Evolutionary conservation across 2,113 vertebrate species (phyloP).

Genomic region (Ondatra zibethicus): DNA sequence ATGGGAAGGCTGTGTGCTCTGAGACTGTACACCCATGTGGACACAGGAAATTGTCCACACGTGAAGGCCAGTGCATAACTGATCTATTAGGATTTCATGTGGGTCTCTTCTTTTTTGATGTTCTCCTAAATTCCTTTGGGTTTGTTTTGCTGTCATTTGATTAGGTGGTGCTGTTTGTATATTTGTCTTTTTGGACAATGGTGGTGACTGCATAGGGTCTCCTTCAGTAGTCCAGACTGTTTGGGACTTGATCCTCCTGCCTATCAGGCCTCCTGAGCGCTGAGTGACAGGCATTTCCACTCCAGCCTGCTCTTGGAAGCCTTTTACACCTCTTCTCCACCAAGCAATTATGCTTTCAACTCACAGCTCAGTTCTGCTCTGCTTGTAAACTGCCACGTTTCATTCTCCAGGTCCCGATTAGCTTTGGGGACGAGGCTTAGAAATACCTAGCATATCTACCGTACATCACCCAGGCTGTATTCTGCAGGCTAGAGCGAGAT

Average conservation of each 20-base stretch:
- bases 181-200: not conserved
- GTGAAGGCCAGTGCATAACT: not conserved
- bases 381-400: not conserved
- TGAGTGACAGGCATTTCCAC: not conserved
- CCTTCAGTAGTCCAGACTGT: not conserved
- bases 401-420: not conserved
- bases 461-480: not conserved
- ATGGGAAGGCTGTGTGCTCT: not conserved
- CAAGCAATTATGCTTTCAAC: not conserved
- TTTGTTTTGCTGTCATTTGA: not conserved
- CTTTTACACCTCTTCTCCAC: not conserved
- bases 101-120: not conserved
- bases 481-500: not conserved
- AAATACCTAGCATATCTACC: not conserved
- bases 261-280: not conserved
- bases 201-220: not conserved
- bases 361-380: not conserved
- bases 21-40: not conserved
- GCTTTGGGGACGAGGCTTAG: not conserved
- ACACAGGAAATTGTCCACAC: not conserved
- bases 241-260: not conserved
- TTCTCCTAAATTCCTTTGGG: not conserved
- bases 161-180: not conserved
- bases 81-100: not conserved
- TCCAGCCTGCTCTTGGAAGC: not conserved